These are phyloP conservation scores for Drosophila putrida DNA, from an alignment of 2,888 invertebrate species.

Conservation along the genomic window DNA sequence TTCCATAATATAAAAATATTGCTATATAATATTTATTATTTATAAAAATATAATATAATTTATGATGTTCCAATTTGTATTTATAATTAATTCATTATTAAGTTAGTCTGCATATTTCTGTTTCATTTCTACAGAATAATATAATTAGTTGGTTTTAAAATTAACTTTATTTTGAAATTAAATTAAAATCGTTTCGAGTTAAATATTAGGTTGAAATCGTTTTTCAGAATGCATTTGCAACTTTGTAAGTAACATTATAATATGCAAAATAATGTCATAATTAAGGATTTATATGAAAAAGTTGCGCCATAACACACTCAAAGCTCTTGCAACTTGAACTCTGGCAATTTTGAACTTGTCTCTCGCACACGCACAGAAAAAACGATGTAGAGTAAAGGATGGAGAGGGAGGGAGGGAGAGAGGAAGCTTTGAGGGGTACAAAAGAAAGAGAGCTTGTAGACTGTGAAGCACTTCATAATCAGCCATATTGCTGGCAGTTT, in stretches of 20 bases:
- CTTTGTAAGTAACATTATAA: slow-evolving; percentile 56
- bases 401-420: background rate
- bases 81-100: no score
- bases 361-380: slow-evolving; percentile 20
- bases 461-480: slow-evolving; percentile 65
- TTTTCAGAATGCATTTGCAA: slow-evolving; percentile 18
- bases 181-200: background rate
- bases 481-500: slow-evolving; percentile 62
- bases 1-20: no score
- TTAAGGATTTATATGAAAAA: slow-evolving; percentile 82
- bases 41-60: no score
- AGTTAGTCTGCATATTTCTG: background rate
- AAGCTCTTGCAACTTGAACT: slow-evolving; percentile 67
- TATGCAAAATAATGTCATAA: slow-evolving; percentile 84
- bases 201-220: background rate
- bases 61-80: no score
- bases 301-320: slow-evolving; percentile 68
- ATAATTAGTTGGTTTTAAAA: no score
- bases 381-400: background rate
- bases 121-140: no score
- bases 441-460: slow-evolving; percentile 1
- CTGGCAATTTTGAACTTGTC: slow-evolving; percentile 68
- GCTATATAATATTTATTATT: no score
- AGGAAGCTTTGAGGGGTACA: background rate
- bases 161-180: no score